Conservation (phyloP, 2,797 vertebrate genomes). For the Danio albolineatus region DNA sequence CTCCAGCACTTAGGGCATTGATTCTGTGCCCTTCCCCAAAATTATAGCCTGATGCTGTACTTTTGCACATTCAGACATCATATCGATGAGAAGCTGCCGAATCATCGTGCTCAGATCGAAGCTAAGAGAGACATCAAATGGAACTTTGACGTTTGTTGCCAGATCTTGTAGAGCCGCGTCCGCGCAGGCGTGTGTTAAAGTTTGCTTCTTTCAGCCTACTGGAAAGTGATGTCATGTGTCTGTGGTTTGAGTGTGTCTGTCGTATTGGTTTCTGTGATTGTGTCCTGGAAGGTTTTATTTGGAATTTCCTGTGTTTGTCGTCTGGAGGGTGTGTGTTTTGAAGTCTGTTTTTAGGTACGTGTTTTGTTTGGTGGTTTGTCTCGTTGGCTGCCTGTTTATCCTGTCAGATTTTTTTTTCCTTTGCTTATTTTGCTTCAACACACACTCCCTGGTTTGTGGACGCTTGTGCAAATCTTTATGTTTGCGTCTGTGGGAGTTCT, state of each 20-base stretch:
- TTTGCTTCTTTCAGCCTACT: not conserved
- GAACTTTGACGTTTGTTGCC: constrained; percentile 10
- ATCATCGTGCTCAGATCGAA: constrained; percentile 3
- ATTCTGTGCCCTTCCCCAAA: constrained; percentile 13
- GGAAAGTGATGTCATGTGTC: constrained; percentile 44
- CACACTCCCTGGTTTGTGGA: constrained; percentile 17
- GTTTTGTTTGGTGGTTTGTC: constrained; percentile 14
- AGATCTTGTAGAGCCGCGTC: constrained; percentile 4
- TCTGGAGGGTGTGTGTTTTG: constrained; percentile 28
- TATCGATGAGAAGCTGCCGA: constrained; percentile 3
- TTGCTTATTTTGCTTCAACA: constrained; percentile 6
- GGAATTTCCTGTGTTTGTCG: constrained; percentile 35
- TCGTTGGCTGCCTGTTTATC: constrained; percentile 35
- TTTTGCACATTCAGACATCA: constrained; percentile 10
- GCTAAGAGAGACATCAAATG: constrained; percentile 16
- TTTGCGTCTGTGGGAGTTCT: constrained; percentile 11
- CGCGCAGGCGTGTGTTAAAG: not conserved
- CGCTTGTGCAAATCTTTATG: not conserved
- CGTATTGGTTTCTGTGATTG: constrained; percentile 32
- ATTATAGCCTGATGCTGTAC: not conserved
- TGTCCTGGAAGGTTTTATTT: constrained; percentile 10
- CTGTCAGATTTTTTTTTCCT: constrained; percentile 2
- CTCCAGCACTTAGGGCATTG: constrained; percentile 35
- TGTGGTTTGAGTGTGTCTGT: constrained; percentile 26
- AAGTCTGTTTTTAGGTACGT: constrained; percentile 36